Evolutionary conservation across 2,888 invertebrate species (phyloP), one percentile per base, ranked within the genome.

Genomic region (Chymomyza amoena): DNA sequence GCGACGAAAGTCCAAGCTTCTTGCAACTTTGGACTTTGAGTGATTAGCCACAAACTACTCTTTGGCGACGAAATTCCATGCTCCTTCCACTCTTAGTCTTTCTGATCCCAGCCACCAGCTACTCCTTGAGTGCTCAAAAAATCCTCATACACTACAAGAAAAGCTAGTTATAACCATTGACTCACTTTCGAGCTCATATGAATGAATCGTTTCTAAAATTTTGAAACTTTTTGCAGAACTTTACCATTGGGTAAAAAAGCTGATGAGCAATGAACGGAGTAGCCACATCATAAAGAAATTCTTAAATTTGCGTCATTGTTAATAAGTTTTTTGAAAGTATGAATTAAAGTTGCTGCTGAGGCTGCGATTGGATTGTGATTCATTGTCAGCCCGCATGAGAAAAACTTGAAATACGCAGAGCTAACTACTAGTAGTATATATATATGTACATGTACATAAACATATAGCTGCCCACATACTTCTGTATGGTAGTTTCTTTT

Each of bases 351-450:
- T 64, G 39, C 16, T 18, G 20, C 16, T 54, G 54, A 61, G 13
- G 15, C n/a, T 36, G n/a, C 28, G 15, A 2, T n/a, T 36, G 36
- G 15, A 2, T n/a, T 36, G 36, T 36, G 61, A 28, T 16, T 61
- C 54, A 64, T 20, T 39, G 50, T n/a, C 61, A 65, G 71, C 69
- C 78, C 72, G 73, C 65, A 72, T 72, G 71, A 57, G 64, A 65
- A 73, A 71, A 80, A 70, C 80, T 64, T 62, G 78, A 72, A 74
- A 68, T 28, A 39, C 52, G 6, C 39, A 45, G 13, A 10, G 39
- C 51, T 2, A 51, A 51, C 15, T 51, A 51, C 4, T 6, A 25
- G 25, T 51, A n/a, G n/a, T n/a, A n/a, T n/a, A n/a, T n/a, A n/a
- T n/a, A n/a, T n/a, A 51, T 16, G n/a, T 13, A 51, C 51, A 7